Base-by-base conservation (phyloP, 2,797 vertebrate genomes). In the Amniataba percoides region DNA sequence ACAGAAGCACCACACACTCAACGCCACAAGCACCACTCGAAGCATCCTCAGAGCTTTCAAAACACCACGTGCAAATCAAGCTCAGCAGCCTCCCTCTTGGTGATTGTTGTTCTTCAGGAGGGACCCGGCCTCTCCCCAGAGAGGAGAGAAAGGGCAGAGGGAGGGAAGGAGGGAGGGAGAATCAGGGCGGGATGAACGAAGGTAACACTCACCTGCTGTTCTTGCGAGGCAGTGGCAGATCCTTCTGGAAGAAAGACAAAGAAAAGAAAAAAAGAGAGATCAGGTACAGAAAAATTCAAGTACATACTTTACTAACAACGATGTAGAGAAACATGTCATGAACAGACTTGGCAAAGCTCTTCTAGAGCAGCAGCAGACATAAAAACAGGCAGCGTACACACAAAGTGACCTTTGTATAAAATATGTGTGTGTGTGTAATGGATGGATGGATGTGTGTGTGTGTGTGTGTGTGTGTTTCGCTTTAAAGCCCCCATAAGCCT, bases 141-240 rank as follows among this genome's bases (percentile, higher is more conserved):
- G 62, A 74, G 65, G 18, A n/a, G 40, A 71, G 63, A 9, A 42
- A 48, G 16, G 23, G 46, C 11, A 19, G 60, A 23, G 14, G 14
- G 43, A 59, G 13, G 56, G 64, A 31, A 36, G 15, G 42, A 19
- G 34, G 19, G 49, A 34, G 27, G 7, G 27, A 31, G 43, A 12
- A 31, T 31, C 27, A 59, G 10, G 56, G 64, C 25, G 36, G 15
- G 65, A 42, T 45, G 49, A 67, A 66, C 14, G 5, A 62, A 80
- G 34, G 55, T 57, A 51, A 71, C 63, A 92, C 95, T 96, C 92
- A 97, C 97, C 96, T 97, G 95, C 96, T 97, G 93, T 93, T 97
- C 90, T 97, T 97, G 89, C 96, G 95, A 45, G 96, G 96, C 84
- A 97, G 94, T 52, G 97, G 96, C 90, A 97, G 90, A 86, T 97